Percentiles rank a stretch among this genome's conserved stretches.
These are phyloP conservation scores for Myocastor coypus DNA, from an alignment of 2,113 vertebrate genomes.

Conservation along the genomic window DNA sequence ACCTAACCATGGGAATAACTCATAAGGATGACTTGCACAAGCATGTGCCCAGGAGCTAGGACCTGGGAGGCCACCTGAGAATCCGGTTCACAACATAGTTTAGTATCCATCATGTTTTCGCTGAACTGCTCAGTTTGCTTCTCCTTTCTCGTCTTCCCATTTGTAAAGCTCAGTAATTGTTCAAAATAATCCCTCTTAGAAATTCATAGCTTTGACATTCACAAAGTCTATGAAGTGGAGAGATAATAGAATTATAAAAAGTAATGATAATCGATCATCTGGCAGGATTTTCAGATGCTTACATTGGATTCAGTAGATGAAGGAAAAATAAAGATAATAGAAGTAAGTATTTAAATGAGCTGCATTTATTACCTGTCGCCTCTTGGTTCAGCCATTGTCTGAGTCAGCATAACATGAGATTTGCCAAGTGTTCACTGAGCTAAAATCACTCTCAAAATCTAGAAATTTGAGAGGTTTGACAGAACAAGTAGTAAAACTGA, in stretches of 20 bases:
- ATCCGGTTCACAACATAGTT: neutral
- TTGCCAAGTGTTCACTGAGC: constrained; percentile 59
- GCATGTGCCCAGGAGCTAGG: neutral
- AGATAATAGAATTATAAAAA: neutral
- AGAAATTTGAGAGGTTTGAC: constrained; percentile 65
- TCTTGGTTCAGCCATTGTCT: neutral
- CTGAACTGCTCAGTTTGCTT: neutral
- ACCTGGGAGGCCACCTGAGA: neutral
- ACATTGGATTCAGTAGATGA: neutral
- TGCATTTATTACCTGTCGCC: neutral
- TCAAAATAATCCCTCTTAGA: neutral
- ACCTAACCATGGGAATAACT: neutral
- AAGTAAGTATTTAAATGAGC: neutral
- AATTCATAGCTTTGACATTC: neutral
- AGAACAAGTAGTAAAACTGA: constrained; percentile 64
- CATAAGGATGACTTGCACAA: neutral
- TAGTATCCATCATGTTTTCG: neutral
- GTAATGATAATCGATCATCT: neutral
- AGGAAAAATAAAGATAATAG: constrained; percentile 22
- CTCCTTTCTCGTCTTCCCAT: neutral
- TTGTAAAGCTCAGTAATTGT: neutral
- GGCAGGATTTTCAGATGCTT: neutral
- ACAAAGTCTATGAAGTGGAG: neutral
- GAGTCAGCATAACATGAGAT: constrained; percentile 20
- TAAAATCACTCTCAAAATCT: constrained; percentile 63